phyloP scores from a whole-genome alignment of 23 tunicate species.

The Oikopleura albicans region DNA sequence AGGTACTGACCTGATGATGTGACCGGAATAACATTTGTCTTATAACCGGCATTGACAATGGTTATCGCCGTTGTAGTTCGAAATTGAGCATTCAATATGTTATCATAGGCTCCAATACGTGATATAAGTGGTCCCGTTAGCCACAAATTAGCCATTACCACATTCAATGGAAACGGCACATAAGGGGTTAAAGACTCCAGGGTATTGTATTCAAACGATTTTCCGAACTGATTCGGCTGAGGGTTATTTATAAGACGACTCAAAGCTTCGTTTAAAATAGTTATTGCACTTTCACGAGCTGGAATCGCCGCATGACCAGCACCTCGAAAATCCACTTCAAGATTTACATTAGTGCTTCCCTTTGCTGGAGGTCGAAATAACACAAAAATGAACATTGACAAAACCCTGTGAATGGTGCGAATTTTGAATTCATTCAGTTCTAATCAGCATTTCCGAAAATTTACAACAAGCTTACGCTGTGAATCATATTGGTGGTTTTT shows the following conservation, averaged over 20 bases:
- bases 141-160: not conserved
- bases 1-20: not conserved
- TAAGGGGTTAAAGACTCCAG: not conserved
- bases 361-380: too few relatives aligned
- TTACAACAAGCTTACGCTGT: too few relatives aligned
- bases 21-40: not conserved
- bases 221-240: constrained; percentile 16
- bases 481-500: too few relatives aligned
- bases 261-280: not conserved
- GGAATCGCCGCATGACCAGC: constrained; percentile 2
- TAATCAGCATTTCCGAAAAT: too few relatives aligned
- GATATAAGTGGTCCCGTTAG: not conserved
- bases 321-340: not conserved
- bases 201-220: not conserved
- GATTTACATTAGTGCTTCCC: not conserved
- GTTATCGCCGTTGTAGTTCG: not conserved
- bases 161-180: not conserved
- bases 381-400: too few relatives aligned
- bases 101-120: not conserved
- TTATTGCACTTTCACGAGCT: not conserved
- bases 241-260: not conserved
- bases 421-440: too few relatives aligned
- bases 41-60: not conserved
- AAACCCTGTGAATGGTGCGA: too few relatives aligned
- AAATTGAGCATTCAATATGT: not conserved